A percentile compares a stretch with the other conserved stretches of the same genome.
Conservation (phyloP, 1,140 invertebrate species). For the Rhagoletis zephyria region DNA sequence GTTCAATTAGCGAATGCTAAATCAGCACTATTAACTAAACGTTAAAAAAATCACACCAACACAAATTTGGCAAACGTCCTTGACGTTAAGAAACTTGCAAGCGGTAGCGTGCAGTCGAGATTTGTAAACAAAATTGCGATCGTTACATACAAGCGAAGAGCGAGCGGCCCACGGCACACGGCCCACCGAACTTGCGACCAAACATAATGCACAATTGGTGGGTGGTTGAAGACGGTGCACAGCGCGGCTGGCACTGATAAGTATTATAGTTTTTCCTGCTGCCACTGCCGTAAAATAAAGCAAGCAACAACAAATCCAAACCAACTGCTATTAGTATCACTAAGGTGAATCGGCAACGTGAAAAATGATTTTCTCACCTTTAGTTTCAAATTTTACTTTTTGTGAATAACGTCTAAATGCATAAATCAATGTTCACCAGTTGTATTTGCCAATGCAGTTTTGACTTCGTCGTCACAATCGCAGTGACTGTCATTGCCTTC, state of each 20-base stretch:
- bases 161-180: not conserved
- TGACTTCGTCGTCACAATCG: slow-evolving; percentile 19
- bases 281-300: not conserved
- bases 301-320: slow-evolving; percentile 4
- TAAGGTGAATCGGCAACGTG: slow-evolving; percentile 14
- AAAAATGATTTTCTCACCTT: not conserved
- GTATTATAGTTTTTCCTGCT: not conserved
- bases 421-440: slow-evolving; percentile 32
- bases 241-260: slow-evolving; percentile 41
- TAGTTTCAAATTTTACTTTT: not conserved
- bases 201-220: slow-evolving; percentile 7
- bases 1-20: not conserved
- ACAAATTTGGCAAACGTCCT: slow-evolving; percentile 30
- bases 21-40: not conserved
- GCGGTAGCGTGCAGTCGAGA: slow-evolving; percentile 14
- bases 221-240: not conserved
- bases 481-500: not conserved
- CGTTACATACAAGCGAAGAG: not conserved
- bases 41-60: slow-evolving; percentile 7
- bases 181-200: not conserved
- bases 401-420: slow-evolving; percentile 31
- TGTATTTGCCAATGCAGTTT: slow-evolving; percentile 21
- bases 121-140: slow-evolving; percentile 47
- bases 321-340: slow-evolving; percentile 1
- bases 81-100: not conserved